A percentile compares a stretch with the other conserved stretches of the same genome.
Evolutionary conservation across 92 coral and sea anemone genomes (phyloP).

Genomic region (Montipora capitata): DNA sequence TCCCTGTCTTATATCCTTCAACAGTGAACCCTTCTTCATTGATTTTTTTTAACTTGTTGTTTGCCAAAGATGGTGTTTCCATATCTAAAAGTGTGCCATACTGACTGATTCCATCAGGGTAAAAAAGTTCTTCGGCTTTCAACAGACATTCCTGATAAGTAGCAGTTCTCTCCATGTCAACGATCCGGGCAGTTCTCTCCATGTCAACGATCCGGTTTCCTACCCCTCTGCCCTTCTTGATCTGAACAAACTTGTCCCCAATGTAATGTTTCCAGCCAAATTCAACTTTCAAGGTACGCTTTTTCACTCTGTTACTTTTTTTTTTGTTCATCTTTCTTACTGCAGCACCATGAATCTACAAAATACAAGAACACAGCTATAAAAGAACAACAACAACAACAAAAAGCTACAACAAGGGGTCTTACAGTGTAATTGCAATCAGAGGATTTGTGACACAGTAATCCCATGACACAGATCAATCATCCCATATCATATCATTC

Average conservation of each 20-base stretch:
- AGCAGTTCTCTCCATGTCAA: conserved; percentile 26
- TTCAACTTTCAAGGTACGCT: conserved; percentile 18
- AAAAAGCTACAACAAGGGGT: no score
- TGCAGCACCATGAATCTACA: conserved; percentile 47
- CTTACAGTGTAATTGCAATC: no score
- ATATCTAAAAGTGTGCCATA: conserved; percentile 14
- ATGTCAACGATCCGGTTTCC: conserved; percentile 32
- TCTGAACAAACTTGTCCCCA: conserved; percentile 4
- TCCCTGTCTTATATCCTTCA: conserved; percentile 6
- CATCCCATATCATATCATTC: no score
- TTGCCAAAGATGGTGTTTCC: conserved; percentile 7
- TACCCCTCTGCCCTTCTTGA: background rate
- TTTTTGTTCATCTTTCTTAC: conserved; percentile 13
- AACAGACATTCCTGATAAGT: conserved; percentile 23
- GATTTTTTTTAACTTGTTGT: conserved; percentile 14
- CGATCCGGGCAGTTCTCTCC: conserved; percentile 35
- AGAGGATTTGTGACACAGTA: no score
- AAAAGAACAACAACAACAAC: no score
- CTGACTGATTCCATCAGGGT: conserved; percentile 10
- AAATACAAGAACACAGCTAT: background rate
- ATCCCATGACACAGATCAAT: no score
- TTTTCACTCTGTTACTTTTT: background rate
- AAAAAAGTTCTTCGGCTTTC: conserved; percentile 24
- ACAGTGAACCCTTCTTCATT: conserved; percentile 1
- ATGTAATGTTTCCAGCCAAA: conserved; percentile 25